phyloP scores from a whole-genome alignment of 2,888 invertebrate genomes.

The Drosophila longiperda region DNA sequence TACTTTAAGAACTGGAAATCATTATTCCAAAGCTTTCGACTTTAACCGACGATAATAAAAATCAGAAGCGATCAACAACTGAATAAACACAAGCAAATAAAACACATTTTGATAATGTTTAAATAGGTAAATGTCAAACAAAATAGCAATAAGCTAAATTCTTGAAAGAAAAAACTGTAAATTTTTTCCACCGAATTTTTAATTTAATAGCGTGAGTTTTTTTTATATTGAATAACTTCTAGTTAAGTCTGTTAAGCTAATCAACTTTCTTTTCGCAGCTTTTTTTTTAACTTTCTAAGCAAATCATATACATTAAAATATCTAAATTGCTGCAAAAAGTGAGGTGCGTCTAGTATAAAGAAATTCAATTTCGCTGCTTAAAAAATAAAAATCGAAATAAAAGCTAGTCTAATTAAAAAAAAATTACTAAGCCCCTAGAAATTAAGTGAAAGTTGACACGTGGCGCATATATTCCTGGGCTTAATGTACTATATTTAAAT shows the following conservation, averaged over 20 bases:
- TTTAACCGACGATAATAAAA: neutral
- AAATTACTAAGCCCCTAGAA: neutral
- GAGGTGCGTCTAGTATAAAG: slow-evolving; percentile 7
- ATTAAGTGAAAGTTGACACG: slow-evolving; percentile 37
- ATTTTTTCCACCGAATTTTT: neutral
- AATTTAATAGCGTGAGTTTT: neutral
- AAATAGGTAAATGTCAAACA: slow-evolving; percentile 2
- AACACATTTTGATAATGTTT: slow-evolving; percentile 9
- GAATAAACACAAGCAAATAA: slow-evolving; percentile 4
- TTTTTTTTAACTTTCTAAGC: slow-evolving; percentile 31
- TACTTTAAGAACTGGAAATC: neutral
- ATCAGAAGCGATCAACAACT: neutral
- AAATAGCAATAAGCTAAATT: slow-evolving; percentile 18
- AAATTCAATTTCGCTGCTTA: slow-evolving; percentile 10
- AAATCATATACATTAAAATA: slow-evolving; percentile 18
- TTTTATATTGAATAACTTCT: slow-evolving; percentile 6
- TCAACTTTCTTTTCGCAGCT: slow-evolving; percentile 27
- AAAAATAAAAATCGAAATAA: slow-evolving; percentile 12
- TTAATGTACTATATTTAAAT: slow-evolving; percentile 21
- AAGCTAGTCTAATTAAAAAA: slow-evolving; percentile 31
- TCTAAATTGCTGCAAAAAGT: slow-evolving; percentile 5
- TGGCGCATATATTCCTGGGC: slow-evolving; percentile 3
- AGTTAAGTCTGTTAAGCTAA: slow-evolving; percentile 9
- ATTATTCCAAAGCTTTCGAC: neutral
- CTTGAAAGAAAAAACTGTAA: neutral